A percentile compares a stretch with the other conserved stretches of the same genome.
These are phyloP conservation scores for Hyaena hyaena DNA, from an alignment of 2,113 vertebrate species.

Conservation along the genomic window DNA sequence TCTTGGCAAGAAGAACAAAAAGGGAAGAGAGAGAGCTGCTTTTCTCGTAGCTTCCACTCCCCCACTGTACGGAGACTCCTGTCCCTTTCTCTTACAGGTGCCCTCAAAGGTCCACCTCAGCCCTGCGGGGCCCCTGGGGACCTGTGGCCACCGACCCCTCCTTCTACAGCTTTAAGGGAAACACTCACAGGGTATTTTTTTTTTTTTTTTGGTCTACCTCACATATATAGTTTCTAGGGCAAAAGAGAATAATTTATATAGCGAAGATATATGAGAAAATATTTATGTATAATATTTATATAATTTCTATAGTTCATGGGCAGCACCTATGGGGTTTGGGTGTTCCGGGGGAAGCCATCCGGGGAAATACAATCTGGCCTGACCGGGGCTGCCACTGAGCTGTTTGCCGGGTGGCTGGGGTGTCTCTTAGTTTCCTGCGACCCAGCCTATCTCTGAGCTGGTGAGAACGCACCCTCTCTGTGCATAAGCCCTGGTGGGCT, in stretches of 20 bases:
- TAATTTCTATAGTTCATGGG: constrained; percentile 77
- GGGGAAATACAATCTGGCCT: background rate
- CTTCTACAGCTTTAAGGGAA: constrained; percentile 79
- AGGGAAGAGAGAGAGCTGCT: background rate
- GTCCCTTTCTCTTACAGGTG: background rate
- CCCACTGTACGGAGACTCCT: background rate
- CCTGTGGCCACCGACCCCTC: background rate
- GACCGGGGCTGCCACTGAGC: background rate
- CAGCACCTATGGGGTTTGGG: constrained; percentile 8
- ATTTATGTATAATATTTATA: constrained; percentile 90
- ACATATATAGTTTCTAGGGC: constrained; percentile 84
- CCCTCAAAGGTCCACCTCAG: background rate
- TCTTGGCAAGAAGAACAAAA: background rate
- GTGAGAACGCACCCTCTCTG: rapidly evolving
- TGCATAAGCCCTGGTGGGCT: background rate
- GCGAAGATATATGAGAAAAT: constrained; percentile 85
- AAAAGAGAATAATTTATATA: constrained; percentile 81
- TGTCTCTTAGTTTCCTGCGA: background rate
- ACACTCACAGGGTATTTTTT: constrained; percentile 79
- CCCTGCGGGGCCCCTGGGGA: background rate
- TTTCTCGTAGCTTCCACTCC: background rate
- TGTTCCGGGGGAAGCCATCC: background rate
- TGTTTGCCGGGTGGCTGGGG: background rate
- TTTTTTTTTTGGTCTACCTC: constrained; percentile 91
- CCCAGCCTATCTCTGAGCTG: background rate